Evolutionary conservation across 2,888 invertebrate genomes (phyloP).

Genomic region (Megastigmus dorsalis): DNA sequence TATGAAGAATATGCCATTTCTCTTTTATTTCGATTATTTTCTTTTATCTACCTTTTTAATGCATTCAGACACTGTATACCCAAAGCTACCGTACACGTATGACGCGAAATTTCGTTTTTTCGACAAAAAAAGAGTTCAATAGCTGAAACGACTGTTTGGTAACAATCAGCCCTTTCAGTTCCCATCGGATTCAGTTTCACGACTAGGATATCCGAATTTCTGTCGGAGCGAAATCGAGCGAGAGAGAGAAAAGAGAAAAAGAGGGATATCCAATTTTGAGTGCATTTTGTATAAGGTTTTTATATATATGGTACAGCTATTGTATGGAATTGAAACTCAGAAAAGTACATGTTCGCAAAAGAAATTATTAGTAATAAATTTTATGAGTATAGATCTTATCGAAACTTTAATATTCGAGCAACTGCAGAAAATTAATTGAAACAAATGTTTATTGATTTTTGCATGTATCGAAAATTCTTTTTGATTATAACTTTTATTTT

Average conservation of each 20-base stretch:
- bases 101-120: slow-evolving; percentile 28
- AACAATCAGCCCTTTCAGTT: slow-evolving; percentile 2
- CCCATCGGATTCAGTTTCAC: slow-evolving; percentile 29
- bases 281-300: neutral
- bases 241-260: too few species aligned
- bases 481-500: too few species aligned
- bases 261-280: too few species aligned
- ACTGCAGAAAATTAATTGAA: too few species aligned
- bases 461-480: too few species aligned
- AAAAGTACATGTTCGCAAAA: slow-evolving; percentile 8
- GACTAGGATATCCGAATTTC: slow-evolving; percentile 16
- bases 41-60: neutral
- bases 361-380: slow-evolving; percentile 16
- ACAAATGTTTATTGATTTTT: too few species aligned
- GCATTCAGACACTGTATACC: neutral
- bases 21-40: neutral
- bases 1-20: neutral
- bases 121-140: slow-evolving; percentile 3
- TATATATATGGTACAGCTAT: neutral
- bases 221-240: slow-evolving; percentile 13
- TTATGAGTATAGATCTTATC: too few species aligned
- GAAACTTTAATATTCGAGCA: too few species aligned
- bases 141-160: slow-evolving; percentile 29
- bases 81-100: too few species aligned
- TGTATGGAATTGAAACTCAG: slow-evolving; percentile 30